phyloP scores from a whole-genome alignment of 1,140 invertebrate species.

The Diabrotica virgifera region DNA sequence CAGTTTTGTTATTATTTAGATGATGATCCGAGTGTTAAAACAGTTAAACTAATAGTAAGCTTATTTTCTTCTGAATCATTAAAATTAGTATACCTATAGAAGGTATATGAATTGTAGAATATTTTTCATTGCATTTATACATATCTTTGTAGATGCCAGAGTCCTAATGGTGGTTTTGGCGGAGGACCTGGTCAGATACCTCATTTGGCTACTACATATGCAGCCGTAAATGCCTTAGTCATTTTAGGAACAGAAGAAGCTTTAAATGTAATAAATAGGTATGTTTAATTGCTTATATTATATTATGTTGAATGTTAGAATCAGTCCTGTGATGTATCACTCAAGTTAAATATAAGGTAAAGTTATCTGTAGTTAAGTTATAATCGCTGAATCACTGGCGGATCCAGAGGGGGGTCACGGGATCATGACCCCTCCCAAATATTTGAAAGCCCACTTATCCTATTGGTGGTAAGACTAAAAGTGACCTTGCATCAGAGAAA shows the following conservation, averaged over 20 bases:
- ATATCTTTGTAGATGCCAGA: constrained; percentile 65
- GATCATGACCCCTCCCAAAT: no score
- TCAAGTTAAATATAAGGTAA: no score
- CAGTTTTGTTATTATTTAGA: no score
- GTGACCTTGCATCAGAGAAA: no score
- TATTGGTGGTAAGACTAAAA: no score
- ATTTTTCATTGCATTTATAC: not conserved
- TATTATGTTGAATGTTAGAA: not conserved
- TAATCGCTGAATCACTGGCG: no score
- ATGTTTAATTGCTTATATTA: constrained; percentile 31
- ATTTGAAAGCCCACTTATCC: no score
- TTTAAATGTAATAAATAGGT: constrained; percentile 83
- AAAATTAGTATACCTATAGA: not conserved
- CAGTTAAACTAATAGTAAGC: no score
- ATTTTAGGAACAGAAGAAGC: constrained; percentile 86
- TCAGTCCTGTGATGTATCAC: no score
- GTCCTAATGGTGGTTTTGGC: constrained; percentile 83
- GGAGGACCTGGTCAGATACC: constrained; percentile 89
- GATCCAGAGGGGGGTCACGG: no score
- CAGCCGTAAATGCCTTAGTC: constrained; percentile 88
- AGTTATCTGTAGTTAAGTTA: no score
- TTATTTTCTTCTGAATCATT: not conserved
- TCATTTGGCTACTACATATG: constrained; percentile 96
- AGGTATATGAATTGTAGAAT: constrained; percentile 11
- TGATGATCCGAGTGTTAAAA: no score